A percentile compares a stretch with the other conserved stretches of the same genome.
Conservation (phyloP, 2,888 invertebrate genomes). For the Noctua pronuba region DNA sequence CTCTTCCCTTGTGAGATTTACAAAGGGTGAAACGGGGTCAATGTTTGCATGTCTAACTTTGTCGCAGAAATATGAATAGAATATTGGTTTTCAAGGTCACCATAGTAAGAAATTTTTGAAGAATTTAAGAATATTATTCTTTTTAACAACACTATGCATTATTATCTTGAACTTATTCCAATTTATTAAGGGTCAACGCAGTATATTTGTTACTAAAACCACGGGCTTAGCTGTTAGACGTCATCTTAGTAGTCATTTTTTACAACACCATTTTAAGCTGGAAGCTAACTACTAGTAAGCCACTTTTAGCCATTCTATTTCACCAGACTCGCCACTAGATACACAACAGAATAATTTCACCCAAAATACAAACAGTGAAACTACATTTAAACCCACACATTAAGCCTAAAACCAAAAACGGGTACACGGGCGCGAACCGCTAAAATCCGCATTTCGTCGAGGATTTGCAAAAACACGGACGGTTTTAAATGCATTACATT, state of each 20-base stretch:
- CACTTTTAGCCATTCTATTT: neutral
- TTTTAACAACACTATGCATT: neutral
- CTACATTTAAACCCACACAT: constrained; percentile 30
- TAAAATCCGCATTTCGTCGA: constrained; percentile 51
- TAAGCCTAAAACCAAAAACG: constrained; percentile 54
- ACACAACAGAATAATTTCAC: constrained; percentile 9
- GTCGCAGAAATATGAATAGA: neutral
- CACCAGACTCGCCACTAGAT: neutral
- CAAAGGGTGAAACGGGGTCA: constrained; percentile 20
- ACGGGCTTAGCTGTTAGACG: neutral
- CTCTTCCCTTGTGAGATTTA: constrained; percentile 24
- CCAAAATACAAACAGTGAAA: constrained; percentile 32
- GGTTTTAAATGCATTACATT: constrained; percentile 64
- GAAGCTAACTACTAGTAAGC: neutral
- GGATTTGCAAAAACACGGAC: constrained; percentile 61
- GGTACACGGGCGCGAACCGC: constrained; percentile 27
- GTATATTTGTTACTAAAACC: neutral
- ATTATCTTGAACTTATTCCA: neutral
- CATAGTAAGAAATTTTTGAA: neutral
- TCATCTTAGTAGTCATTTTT: neutral
- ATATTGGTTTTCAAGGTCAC: neutral
- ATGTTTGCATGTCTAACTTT: neutral
- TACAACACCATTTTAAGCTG: neutral
- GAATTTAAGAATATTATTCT: neutral
- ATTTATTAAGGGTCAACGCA: neutral